phyloP scores from a whole-genome alignment of 2,888 invertebrate genomes.

The Odontocolon sp. region DNA sequence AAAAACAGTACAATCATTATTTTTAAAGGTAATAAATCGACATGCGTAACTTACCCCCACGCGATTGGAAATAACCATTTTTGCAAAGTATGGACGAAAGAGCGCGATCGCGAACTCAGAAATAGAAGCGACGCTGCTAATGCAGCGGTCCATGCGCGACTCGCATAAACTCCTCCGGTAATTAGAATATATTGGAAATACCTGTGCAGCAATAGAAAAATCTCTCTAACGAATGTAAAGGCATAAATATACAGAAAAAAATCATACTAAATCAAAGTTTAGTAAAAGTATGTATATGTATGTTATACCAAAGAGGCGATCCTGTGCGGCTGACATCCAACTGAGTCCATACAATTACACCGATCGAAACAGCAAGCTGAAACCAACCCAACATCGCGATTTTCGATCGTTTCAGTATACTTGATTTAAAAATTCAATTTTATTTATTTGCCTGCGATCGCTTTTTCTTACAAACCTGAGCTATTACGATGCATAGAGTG shows the following conservation, averaged over 20 bases:
- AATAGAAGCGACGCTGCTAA: constrained; percentile 91
- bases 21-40: not conserved
- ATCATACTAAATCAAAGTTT: not conserved
- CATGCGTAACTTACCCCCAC: constrained; percentile 82
- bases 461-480: constrained; percentile 85
- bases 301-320: constrained; percentile 71
- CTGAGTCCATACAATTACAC: constrained; percentile 77
- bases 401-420: not conserved
- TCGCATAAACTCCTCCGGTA: constrained; percentile 90
- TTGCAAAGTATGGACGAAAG: constrained; percentile 90
- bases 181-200: constrained; percentile 90
- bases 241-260: constrained; percentile 1
- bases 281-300: not conserved
- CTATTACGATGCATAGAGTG: constrained; percentile 89
- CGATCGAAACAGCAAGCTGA: constrained; percentile 71
- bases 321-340: constrained; percentile 65
- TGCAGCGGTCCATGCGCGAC: constrained; percentile 92
- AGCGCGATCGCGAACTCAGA: constrained; percentile 90
- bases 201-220: constrained; percentile 76
- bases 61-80: constrained; percentile 85
- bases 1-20: not conserved
- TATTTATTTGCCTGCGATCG: too few species aligned
- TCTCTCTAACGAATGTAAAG: not conserved
- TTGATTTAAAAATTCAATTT: too few species aligned
- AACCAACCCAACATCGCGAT: not conserved